These are phyloP conservation scores for Dryomyza anilis DNA, from an alignment of 2,888 invertebrate species.

Conservation along the genomic window DNA sequence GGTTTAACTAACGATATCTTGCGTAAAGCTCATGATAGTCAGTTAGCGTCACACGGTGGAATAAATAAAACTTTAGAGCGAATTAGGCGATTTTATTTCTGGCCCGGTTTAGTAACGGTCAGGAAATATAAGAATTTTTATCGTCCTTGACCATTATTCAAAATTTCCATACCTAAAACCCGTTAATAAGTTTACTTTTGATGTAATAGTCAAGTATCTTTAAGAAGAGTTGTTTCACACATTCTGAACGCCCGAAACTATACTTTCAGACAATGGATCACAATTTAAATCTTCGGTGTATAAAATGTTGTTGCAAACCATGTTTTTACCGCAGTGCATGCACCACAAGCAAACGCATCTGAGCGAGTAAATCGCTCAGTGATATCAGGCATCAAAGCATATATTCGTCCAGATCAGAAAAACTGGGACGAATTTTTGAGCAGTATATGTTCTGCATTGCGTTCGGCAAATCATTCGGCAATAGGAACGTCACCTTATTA, in stretches of 20 bases:
- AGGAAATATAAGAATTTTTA: slow-evolving; percentile 15
- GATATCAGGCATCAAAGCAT: slow-evolving; percentile 26
- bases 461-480: slow-evolving; percentile 10
- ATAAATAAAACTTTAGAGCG: slow-evolving; percentile 2
- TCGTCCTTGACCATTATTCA: slow-evolving; percentile 1
- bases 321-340: slow-evolving; percentile 14
- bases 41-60: background rate
- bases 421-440: slow-evolving; percentile 31
- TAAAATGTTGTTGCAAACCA: too few species aligned
- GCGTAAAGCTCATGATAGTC: background rate
- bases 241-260: slow-evolving; percentile 22
- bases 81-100: background rate
- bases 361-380: slow-evolving; percentile 29
- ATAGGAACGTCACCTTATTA: slow-evolving; percentile 24
- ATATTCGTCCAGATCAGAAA: slow-evolving; percentile 24
- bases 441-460: slow-evolving; percentile 21
- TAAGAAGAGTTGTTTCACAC: background rate
- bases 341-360: slow-evolving; percentile 27
- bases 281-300: slow-evolving; percentile 30
- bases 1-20: background rate
- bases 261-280: slow-evolving; percentile 25
- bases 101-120: background rate
- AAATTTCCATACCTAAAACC: slow-evolving; percentile 8
- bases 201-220: background rate
- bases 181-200: background rate